Evolutionary conservation across 2,113 vertebrate genomes (phyloP).

Genomic region (Glaucomys volans): DNA sequence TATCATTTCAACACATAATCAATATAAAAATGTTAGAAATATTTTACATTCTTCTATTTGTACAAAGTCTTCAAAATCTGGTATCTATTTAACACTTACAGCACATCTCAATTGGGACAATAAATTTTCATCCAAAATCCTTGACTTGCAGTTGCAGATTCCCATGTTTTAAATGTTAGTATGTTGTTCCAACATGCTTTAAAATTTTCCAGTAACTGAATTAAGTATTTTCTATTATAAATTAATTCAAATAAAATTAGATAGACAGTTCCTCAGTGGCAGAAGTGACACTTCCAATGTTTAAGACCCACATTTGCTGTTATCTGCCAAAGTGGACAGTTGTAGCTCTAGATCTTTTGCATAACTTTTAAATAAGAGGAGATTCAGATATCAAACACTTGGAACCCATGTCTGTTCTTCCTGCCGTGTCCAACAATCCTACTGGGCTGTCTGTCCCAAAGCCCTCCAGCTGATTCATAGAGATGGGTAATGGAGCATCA

Average conservation of each 20-base stretch:
- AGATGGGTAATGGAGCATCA: too few relatives aligned
- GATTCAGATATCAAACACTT: background rate
- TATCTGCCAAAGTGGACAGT: background rate
- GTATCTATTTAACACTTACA: background rate
- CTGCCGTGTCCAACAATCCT: background rate
- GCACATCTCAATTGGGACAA: background rate
- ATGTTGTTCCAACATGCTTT: background rate
- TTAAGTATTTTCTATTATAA: background rate
- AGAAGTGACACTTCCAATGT: too few relatives aligned
- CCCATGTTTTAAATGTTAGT: background rate
- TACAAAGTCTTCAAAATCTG: conserved; percentile 41
- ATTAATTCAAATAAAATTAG: background rate
- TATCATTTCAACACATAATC: conserved; percentile 53
- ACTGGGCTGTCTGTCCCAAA: background rate
- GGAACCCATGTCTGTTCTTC: background rate
- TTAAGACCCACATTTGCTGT: accelerated
- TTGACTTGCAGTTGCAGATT: background rate
- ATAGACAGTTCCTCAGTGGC: background rate
- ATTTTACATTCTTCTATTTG: conserved; percentile 35
- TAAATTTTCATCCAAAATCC: background rate
- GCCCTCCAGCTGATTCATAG: background rate
- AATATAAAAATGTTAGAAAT: conserved; percentile 42
- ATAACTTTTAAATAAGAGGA: background rate
- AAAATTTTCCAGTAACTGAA: background rate
- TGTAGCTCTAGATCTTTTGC: background rate